Evolutionary conservation across 2,113 vertebrate genomes (phyloP).

Genomic region (Osmerus mordax): DNA sequence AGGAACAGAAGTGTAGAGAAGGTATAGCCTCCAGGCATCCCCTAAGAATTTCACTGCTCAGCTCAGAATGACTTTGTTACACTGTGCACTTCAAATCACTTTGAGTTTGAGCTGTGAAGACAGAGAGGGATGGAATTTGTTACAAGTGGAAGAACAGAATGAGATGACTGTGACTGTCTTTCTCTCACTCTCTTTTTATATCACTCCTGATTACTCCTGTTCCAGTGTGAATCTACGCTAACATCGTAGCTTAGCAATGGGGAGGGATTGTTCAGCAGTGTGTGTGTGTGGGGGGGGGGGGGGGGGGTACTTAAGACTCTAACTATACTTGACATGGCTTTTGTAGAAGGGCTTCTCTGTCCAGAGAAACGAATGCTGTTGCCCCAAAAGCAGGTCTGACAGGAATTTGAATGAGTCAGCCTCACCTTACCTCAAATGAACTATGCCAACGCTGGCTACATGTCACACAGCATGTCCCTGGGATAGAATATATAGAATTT

Average conservation of each 20-base stretch:
- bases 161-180: not conserved
- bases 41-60: too few species aligned
- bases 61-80: too few species aligned
- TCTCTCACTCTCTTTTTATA: not conserved
- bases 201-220: not conserved
- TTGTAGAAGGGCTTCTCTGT: conserved; percentile 23
- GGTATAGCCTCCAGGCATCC: not conserved
- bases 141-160: too few species aligned
- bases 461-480: too few species aligned
- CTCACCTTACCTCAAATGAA: conserved; percentile 22
- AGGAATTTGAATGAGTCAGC: conserved; percentile 43
- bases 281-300: conserved; percentile 14
- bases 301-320: conserved; percentile 31
- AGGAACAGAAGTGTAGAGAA: conserved; percentile 13
- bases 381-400: conserved; percentile 29
- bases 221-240: not conserved
- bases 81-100: too few species aligned
- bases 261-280: conserved; percentile 21
- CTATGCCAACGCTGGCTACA: too few species aligned
- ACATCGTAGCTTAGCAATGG: conserved; percentile 52
- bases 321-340: conserved; percentile 32
- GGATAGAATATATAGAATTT: too few species aligned
- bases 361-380: conserved; percentile 34
- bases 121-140: not conserved
- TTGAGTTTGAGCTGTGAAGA: not conserved